Conservation (phyloP, 2,797 vertebrate species). For the Sebastes alutus region DNA sequence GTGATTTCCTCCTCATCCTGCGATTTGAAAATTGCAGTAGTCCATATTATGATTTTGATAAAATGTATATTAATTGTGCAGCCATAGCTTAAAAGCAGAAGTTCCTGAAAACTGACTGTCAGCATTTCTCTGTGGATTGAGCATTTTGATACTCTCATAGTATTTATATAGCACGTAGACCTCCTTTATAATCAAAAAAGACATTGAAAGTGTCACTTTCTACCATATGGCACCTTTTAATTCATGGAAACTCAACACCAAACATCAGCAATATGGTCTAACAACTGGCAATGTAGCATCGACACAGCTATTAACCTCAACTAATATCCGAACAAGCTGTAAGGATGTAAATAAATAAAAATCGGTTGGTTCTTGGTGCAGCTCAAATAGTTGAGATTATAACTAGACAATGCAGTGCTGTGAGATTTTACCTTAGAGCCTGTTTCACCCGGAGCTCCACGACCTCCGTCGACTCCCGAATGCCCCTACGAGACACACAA, state of each 20-base stretch:
- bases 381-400: constrained; percentile 19
- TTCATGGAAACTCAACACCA: not conserved
- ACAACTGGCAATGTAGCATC: not conserved
- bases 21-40: too few relatives aligned
- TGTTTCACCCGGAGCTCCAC: constrained; percentile 90
- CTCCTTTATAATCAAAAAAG: not conserved
- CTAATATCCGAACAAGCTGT: not conserved
- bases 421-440: constrained; percentile 85
- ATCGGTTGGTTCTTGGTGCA: not conserved
- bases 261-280: not conserved
- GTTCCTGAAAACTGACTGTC: not conserved
- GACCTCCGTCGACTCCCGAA: constrained; percentile 87
- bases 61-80: too few relatives aligned
- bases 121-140: not conserved
- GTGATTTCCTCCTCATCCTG: too few relatives aligned
- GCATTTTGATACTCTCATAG: not conserved
- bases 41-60: too few relatives aligned
- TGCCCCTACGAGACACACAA: constrained; percentile 82
- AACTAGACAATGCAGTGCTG: constrained; percentile 13
- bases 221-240: not conserved
- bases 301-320: not conserved
- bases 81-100: too few relatives aligned
- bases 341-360: not conserved
- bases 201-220: not conserved
- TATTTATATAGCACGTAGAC: not conserved